These are phyloP conservation scores for Tragelaphus imberbis DNA, from an alignment of 2,113 vertebrate genomes.

Conservation along the genomic window DNA sequence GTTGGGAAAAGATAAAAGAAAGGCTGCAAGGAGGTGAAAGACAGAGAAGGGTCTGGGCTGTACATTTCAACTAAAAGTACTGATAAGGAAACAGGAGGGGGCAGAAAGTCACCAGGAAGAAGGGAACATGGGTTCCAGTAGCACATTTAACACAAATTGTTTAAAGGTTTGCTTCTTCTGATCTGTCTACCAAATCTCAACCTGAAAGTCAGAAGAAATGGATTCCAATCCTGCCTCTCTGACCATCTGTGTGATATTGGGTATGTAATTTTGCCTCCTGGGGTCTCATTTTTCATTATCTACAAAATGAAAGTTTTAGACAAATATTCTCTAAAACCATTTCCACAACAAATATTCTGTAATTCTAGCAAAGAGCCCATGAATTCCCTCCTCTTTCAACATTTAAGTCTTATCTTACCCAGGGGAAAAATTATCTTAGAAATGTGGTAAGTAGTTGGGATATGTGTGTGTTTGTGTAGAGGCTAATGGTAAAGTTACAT, in stretches of 20 bases:
- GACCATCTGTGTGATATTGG: not conserved
- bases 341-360: not conserved
- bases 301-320: conserved; percentile 33
- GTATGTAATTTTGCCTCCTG: not conserved
- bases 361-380: not conserved
- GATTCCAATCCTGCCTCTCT: not conserved
- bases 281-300: not conserved
- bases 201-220: not conserved
- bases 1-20: not conserved
- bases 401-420: not conserved
- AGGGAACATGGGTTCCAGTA: not conserved
- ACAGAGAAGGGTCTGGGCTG: not conserved
- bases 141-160: not conserved
- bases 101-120: not conserved
- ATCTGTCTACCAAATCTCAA: not conserved
- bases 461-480: not conserved
- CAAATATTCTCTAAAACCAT: not conserved
- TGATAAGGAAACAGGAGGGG: not conserved
- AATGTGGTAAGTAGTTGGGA: not conserved
- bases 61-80: not conserved
- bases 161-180: not conserved
- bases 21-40: not conserved
- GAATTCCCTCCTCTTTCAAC: not conserved
- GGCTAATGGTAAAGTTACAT: not conserved
- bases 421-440: not conserved